A percentile compares a stretch with the other conserved stretches of the same genome.
Conservation (phyloP, 2,797 vertebrate genomes). For the Podarcis lilfordi region DNA sequence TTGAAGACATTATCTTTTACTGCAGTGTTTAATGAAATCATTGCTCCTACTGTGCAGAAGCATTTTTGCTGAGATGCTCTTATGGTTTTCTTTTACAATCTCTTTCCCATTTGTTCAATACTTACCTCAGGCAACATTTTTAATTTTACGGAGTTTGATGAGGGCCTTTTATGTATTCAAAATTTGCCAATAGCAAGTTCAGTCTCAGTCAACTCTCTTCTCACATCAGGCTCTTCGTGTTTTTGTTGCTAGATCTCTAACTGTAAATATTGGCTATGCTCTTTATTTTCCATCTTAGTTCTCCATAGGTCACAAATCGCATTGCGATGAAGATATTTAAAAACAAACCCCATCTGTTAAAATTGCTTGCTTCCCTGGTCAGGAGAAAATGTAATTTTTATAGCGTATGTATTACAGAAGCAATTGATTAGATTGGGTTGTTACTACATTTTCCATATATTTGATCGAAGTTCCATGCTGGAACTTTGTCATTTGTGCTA, state of each 20-base stretch:
- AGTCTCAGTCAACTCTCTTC: not conserved
- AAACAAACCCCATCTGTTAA: not conserved
- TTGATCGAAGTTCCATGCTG: not conserved
- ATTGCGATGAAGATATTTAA: not conserved
- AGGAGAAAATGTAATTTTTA: not conserved
- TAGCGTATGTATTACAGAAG: not conserved
- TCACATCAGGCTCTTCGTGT: too few species aligned
- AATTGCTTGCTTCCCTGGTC: not conserved
- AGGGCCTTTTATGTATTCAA: not conserved
- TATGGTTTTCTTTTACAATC: not conserved
- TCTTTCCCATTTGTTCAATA: not conserved
- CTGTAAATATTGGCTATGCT: not conserved
- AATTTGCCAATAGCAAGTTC: not conserved
- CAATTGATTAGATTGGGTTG: not conserved
- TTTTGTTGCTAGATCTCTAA: not conserved
- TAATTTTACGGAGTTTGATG: not conserved
- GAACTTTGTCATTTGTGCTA: not conserved
- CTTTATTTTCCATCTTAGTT: not conserved
- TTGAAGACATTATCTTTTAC: not conserved
- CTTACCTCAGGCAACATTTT: not conserved
- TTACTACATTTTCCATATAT: not conserved
- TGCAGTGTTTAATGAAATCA: not conserved
- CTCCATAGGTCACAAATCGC: not conserved
- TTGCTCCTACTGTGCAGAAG: not conserved
- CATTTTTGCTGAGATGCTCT: not conserved